Conservation (phyloP, 2,113 vertebrate species). For the Corvus hawaiiensis region DNA sequence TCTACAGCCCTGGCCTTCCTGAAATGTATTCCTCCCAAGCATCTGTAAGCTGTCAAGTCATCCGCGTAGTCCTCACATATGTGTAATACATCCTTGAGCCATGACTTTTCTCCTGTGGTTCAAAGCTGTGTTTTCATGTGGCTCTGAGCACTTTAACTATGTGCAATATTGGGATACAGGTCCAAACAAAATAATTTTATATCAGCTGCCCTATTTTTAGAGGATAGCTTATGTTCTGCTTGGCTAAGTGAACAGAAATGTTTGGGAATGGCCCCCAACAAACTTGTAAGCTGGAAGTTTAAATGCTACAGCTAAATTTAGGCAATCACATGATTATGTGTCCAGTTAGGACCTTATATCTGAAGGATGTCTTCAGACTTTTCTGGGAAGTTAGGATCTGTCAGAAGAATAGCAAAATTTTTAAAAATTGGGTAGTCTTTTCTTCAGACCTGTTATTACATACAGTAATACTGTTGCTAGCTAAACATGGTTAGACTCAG, state of each 20-base stretch:
- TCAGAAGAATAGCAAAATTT: neutral
- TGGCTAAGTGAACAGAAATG: neutral
- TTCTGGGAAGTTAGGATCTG: neutral
- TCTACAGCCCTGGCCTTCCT: neutral
- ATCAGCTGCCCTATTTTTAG: neutral
- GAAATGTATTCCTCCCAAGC: slow-evolving; percentile 14
- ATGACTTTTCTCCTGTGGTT: slow-evolving; percentile 34
- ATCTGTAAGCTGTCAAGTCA: slow-evolving; percentile 26
- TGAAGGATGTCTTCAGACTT: neutral
- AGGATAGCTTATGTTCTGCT: neutral
- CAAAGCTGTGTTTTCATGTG: neutral
- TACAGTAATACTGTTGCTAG: neutral
- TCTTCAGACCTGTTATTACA: neutral
- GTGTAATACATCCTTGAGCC: slow-evolving; percentile 42
- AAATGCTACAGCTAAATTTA: neutral
- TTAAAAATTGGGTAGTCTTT: neutral
- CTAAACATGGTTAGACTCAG: neutral
- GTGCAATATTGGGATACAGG: neutral
- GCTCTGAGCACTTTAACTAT: neutral
- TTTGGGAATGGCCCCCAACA: neutral
- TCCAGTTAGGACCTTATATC: neutral
- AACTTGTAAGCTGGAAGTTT: neutral
- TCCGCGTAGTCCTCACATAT: fast-evolving
- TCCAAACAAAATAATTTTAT: slow-evolving; percentile 4
- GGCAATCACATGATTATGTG: neutral